Percentiles rank a stretch among this genome's conserved stretches.
Evolutionary conservation across 2,888 invertebrate species (phyloP).

Genomic region (Trichopria drosophilae): DNA sequence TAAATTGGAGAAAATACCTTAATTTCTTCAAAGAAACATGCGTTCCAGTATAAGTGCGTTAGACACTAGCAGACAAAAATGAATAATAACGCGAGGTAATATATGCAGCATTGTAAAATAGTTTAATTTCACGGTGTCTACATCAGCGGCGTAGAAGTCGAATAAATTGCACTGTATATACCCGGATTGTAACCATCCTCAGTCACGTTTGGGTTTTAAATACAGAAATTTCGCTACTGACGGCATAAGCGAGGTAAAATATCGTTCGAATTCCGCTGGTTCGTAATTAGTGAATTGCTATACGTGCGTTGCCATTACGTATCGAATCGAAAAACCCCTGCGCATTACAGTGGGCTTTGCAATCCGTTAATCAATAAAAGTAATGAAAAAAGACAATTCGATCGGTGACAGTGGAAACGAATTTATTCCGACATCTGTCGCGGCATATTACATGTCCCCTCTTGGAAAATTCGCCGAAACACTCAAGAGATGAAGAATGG

Average conservation of each 20-base stretch:
- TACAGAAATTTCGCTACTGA: conserved; percentile 11
- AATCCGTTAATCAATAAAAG: too few species aligned
- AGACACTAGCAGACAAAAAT: too few species aligned
- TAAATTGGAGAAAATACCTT: too few species aligned
- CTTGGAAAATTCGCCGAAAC: too few species aligned
- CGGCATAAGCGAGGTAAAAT: conserved; percentile 16
- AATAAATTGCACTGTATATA: conserved; percentile 11
- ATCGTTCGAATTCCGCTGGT: conserved; percentile 7
- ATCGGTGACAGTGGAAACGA: too few species aligned
- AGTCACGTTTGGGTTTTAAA: conserved; percentile 18
- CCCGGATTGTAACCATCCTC: not conserved
- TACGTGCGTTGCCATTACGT: not conserved
- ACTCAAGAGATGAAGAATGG: too few species aligned
- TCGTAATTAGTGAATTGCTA: conserved; percentile 24
- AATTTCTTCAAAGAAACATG: too few species aligned
- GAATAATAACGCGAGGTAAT: too few species aligned
- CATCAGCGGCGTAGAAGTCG: conserved; percentile 16
- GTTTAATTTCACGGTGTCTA: conserved; percentile 25
- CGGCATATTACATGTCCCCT: too few species aligned
- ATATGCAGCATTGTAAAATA: conserved; percentile 23
- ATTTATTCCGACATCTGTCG: too few species aligned
- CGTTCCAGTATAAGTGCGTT: too few species aligned
- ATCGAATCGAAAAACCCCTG: conserved; percentile 27
- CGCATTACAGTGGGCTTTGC: conserved; percentile 5
- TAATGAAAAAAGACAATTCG: too few species aligned